Conservation (phyloP, 2,113 vertebrate genomes). For the Atractosteus spatula region DNA sequence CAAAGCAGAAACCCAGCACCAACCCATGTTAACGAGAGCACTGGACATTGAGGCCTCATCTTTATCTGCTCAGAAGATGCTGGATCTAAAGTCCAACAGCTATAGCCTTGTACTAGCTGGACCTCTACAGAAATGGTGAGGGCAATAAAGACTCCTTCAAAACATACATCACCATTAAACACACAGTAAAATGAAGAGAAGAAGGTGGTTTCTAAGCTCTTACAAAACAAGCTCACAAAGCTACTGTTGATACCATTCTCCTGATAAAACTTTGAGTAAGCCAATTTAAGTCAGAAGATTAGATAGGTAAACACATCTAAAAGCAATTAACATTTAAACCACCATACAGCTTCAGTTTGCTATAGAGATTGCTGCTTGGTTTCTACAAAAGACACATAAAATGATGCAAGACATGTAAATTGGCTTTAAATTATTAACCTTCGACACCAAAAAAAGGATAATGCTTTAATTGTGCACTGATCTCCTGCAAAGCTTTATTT, state of each 20-base stretch:
- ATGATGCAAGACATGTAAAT: slow-evolving; percentile 10
- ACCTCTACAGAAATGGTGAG: not conserved
- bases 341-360: not conserved
- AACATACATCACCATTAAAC: slow-evolving; percentile 8
- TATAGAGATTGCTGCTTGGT: not conserved
- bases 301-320: slow-evolving; percentile 5
- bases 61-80: not conserved
- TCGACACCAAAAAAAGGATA: slow-evolving; percentile 2
- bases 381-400: slow-evolving; percentile 7
- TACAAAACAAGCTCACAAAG: slow-evolving; percentile 13
- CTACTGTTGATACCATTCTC: slow-evolving; percentile 2
- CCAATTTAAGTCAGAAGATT: not conserved
- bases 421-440: slow-evolving; percentile 3
- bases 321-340: slow-evolving; percentile 9
- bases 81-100: slow-evolving; percentile 3
- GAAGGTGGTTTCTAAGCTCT: slow-evolving; percentile 1
- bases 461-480: slow-evolving; percentile 1
- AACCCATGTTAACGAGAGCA: too few relatives aligned
- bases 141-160: slow-evolving; percentile 6
- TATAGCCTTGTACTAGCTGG: not conserved
- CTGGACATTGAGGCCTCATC: not conserved
- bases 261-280: slow-evolving; percentile 5
- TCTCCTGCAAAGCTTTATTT: slow-evolving; percentile 7
- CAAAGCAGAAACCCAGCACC: too few relatives aligned
- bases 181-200: slow-evolving; percentile 1